Evolutionary conservation across 1,140 invertebrate genomes (phyloP).

Genomic region (Dufourea novaeangliae): DNA sequence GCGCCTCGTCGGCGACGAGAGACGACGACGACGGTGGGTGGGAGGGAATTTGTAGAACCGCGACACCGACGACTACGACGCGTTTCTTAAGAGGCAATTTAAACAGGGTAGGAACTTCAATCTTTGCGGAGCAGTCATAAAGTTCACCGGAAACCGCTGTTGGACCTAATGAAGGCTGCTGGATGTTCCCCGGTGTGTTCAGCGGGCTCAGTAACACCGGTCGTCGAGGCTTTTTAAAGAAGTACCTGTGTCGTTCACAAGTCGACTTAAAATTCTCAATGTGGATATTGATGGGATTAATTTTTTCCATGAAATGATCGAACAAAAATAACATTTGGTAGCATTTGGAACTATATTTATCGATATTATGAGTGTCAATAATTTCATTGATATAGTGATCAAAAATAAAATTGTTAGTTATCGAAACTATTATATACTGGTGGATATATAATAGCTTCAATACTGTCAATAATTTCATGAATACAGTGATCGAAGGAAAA

Average conservation of each 20-base stretch:
- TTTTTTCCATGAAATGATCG: no score
- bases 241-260: neutral
- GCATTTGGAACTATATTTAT: no score
- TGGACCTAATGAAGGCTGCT: constrained; percentile 20
- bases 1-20: neutral
- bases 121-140: constrained; percentile 7
- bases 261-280: constrained; percentile 4
- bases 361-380: no score
- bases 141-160: constrained; percentile 24
- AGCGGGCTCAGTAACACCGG: neutral
- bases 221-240: neutral
- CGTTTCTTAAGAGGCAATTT: constrained; percentile 22
- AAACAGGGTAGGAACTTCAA: neutral
- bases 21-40: no score
- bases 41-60: constrained; percentile 12
- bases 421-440: no score
- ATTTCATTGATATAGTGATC: no score
- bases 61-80: neutral
- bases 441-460: no score
- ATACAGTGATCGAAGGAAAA: no score
- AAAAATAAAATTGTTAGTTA: no score
- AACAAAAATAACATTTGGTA: no score
- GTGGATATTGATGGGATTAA: neutral
- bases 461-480: no score
- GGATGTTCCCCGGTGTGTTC: constrained; percentile 6